phyloP scores from a whole-genome alignment of 2,888 invertebrate species.

The Erebia palarica region DNA sequence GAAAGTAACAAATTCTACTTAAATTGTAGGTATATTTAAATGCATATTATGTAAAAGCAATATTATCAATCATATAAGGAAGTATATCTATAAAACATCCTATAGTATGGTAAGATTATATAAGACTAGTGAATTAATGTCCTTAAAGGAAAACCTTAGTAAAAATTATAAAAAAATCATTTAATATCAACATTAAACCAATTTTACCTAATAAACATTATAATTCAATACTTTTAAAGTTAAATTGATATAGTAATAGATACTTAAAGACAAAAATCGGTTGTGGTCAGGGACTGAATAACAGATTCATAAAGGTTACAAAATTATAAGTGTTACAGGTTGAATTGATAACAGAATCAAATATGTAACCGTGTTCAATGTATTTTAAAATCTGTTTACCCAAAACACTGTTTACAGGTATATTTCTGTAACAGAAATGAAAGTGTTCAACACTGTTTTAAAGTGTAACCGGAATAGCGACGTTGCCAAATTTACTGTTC shows the following conservation, averaged over 20 bases:
- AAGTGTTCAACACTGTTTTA: too few relatives aligned
- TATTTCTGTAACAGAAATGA: too few relatives aligned
- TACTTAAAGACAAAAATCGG: not conserved
- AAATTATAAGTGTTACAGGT: too few relatives aligned
- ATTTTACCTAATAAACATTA: not conserved
- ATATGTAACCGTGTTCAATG: too few relatives aligned
- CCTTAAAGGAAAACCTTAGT: conserved; percentile 7
- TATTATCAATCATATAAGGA: conserved; percentile 3
- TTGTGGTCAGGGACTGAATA: too few relatives aligned
- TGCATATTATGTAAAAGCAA: conserved; percentile 7
- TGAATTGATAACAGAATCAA: too few relatives aligned
- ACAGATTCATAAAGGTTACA: too few relatives aligned
- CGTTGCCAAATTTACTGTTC: too few relatives aligned
- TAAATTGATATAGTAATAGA: not conserved
- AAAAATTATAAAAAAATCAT: not conserved
- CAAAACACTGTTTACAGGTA: too few relatives aligned
- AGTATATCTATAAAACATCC: conserved; percentile 10
- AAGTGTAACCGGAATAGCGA: too few relatives aligned
- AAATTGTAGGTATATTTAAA: not conserved
- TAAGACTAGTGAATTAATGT: conserved; percentile 9
- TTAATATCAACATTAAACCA: not conserved
- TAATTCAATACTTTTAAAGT: not conserved
- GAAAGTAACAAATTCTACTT: not conserved
- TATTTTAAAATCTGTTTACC: too few relatives aligned
- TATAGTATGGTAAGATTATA: conserved; percentile 12